Percentiles rank a stretch among this genome's conserved stretches.
Evolutionary conservation across 2,888 invertebrate species (phyloP).

Genomic region (Acleris literana): DNA sequence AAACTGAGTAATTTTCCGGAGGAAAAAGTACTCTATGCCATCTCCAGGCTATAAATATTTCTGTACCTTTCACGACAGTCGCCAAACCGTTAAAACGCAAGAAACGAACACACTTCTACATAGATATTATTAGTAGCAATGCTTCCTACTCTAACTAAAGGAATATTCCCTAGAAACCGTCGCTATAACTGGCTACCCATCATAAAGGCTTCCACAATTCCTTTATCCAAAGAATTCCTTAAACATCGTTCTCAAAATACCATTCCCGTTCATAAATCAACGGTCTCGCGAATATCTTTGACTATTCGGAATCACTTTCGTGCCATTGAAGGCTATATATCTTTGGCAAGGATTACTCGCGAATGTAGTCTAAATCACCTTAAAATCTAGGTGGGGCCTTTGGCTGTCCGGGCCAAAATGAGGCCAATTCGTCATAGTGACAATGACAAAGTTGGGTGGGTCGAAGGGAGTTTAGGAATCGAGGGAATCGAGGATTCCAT

Average conservation of each 20-base stretch:
- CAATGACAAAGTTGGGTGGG: slow-evolving; percentile 56
- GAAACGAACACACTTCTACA: no score
- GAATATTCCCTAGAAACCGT: neutral
- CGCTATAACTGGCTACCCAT: neutral
- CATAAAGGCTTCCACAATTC: neutral
- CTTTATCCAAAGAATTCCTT: slow-evolving; percentile 24
- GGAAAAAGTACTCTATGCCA: no score
- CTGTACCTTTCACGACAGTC: no score
- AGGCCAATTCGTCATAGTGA: slow-evolving; percentile 65
- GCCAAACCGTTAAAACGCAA: no score
- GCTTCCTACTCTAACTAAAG: no score
- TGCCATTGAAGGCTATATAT: slow-evolving; percentile 37
- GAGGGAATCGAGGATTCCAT: slow-evolving; percentile 18
- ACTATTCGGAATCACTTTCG: slow-evolving; percentile 36
- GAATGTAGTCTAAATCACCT: slow-evolving; percentile 43
- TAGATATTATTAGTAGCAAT: no score
- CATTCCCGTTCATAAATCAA: slow-evolving; percentile 30
- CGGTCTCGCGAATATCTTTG: slow-evolving; percentile 27
- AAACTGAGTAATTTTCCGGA: no score
- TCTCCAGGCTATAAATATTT: no score
- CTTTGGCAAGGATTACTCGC: slow-evolving; percentile 33
- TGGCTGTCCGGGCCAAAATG: slow-evolving; percentile 48
- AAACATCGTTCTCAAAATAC: slow-evolving; percentile 27
- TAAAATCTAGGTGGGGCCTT: slow-evolving; percentile 43
- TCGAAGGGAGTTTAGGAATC: slow-evolving; percentile 37